Evolutionary conservation across 2,888 invertebrate species (phyloP).

Genomic region (Hyposoter didymator): DNA sequence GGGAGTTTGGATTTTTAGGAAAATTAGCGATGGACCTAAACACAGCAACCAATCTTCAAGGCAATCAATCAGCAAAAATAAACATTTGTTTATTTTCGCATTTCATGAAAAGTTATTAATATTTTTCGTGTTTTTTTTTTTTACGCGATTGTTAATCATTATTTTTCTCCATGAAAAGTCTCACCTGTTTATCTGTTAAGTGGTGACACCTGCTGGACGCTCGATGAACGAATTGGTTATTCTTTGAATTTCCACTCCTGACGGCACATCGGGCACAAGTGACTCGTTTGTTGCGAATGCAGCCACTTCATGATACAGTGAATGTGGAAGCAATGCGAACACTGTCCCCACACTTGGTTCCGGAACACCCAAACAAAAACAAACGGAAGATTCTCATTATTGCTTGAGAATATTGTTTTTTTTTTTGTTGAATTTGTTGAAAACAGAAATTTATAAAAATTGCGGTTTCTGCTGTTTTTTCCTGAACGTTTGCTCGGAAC

Average conservation of each 20-base stretch:
- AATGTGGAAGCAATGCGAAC: conserved; percentile 99
- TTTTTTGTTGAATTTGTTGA: neutral
- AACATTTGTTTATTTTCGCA: neutral
- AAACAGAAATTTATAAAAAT: neutral
- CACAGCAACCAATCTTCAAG: neutral
- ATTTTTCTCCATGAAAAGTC: neutral
- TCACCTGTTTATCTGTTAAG: conserved; percentile 76
- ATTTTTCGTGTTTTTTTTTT: neutral
- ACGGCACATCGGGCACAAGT: conserved; percentile 98
- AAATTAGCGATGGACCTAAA: neutral
- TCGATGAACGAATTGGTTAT: conserved; percentile 79
- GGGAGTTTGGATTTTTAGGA: neutral
- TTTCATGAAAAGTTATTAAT: neutral
- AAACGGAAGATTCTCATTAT: conserved; percentile 56
- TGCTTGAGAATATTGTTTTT: conserved; percentile 6
- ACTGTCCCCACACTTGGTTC: conserved; percentile 95
- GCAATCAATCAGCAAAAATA: no score
- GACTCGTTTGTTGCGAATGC: conserved; percentile 94
- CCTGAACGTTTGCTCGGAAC: neutral
- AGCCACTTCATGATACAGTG: conserved; percentile 99
- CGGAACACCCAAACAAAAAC: conserved; percentile 70
- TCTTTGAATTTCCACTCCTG: conserved; percentile 99
- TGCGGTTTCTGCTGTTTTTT: neutral
- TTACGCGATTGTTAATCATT: neutral
- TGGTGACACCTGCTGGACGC: conserved; percentile 79